Conservation (phyloP, 1,140 invertebrate genomes). For the Drosophila dunni region DNA sequence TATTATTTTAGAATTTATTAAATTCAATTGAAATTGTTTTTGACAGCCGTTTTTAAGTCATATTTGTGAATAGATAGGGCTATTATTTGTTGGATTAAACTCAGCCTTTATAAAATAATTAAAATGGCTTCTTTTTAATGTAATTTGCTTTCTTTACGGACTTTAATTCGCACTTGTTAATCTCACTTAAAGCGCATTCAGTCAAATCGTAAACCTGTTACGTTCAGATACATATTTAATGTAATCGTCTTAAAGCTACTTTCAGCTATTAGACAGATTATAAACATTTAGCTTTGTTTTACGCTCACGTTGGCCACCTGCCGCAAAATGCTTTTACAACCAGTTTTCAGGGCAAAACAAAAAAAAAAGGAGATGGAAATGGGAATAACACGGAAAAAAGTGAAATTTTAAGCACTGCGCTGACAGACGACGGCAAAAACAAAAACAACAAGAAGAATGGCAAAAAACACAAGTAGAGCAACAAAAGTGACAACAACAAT, state of each 20-base stretch:
- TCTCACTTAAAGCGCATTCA: not conserved
- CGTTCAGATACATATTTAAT: conserved; percentile 10
- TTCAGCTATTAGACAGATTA: conserved; percentile 28
- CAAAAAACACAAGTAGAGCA: conserved; percentile 13
- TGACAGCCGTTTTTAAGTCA: too few relatives aligned
- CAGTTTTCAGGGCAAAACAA: conserved; percentile 45
- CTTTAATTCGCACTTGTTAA: not conserved
- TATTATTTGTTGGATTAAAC: too few relatives aligned
- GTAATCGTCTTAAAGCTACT: conserved; percentile 28
- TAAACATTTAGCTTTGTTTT: conserved; percentile 17
- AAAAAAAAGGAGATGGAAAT: conserved; percentile 9
- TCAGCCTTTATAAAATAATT: too few relatives aligned
- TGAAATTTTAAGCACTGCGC: conserved; percentile 43
- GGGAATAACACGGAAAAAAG: conserved; percentile 1
- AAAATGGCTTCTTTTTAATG: too few relatives aligned
- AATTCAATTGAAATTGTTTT: too few relatives aligned
- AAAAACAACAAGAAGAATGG: conserved; percentile 39
- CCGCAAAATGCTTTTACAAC: conserved; percentile 49
- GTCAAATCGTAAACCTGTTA: not conserved
- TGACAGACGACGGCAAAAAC: conserved; percentile 46
- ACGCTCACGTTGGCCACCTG: conserved; percentile 51
- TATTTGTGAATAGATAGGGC: too few relatives aligned
- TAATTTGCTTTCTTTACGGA: too few relatives aligned
- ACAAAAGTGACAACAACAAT: conserved; percentile 34
- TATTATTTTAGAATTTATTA: too few relatives aligned